These are phyloP conservation scores for Catostylus mosaicus DNA, from an alignment of 30 jellyfish, hydroid and myxozoan genomes.

Conservation along the genomic window DNA sequence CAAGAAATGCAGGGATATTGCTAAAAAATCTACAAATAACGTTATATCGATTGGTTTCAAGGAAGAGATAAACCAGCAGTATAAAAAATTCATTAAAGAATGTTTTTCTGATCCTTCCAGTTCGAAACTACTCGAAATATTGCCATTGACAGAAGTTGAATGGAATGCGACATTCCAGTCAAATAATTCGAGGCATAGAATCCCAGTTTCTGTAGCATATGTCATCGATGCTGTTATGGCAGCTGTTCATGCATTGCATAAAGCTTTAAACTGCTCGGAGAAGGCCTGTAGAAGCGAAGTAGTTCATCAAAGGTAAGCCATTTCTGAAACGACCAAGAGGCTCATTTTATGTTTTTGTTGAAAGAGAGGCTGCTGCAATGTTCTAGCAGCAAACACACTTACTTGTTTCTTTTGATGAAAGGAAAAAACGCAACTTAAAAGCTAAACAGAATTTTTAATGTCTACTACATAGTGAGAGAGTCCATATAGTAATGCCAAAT, in stretches of 20 bases:
- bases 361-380: too few species aligned
- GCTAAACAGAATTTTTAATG: too few species aligned
- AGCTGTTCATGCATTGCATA: conserved; percentile 75
- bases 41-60: conserved; percentile 24
- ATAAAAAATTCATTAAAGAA: conserved; percentile 9
- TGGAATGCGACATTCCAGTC: background rate
- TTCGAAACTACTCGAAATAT: conserved; percentile 11
- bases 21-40: conserved; percentile 1
- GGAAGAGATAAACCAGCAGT: background rate
- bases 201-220: conserved; percentile 45
- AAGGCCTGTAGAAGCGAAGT: conserved; percentile 1
- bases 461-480: too few species aligned
- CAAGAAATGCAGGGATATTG: background rate
- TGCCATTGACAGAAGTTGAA: background rate
- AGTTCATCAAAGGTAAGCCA: conserved; percentile 15
- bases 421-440: too few species aligned
- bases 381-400: too few species aligned
- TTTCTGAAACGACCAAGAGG: too few species aligned
- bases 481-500: too few species aligned
- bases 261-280: conserved; percentile 8
- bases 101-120: too few species aligned
- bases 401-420: too few species aligned
- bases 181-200: background rate
- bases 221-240: conserved; percentile 81
- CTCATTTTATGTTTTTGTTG: too few species aligned